Base-by-base conservation (phyloP, 1,140 invertebrate species). In the Halictus rubicundus region DNA sequence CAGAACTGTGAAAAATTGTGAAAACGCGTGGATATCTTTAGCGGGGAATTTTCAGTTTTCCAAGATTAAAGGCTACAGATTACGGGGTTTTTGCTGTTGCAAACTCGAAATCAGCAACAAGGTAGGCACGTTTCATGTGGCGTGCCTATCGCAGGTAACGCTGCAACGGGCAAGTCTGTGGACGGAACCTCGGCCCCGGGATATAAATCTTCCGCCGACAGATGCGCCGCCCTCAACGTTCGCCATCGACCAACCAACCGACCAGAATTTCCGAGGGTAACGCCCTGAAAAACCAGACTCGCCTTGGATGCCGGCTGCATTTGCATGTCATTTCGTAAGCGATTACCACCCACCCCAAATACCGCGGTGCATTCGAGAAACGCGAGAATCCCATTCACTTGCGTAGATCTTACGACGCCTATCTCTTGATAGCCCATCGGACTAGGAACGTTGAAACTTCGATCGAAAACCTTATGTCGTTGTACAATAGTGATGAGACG, bases 181-280 rank as follows among this genome's bases (percentile, higher is more conserved):
- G 85, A 82, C 74, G 72, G 81, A 87, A 88, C 86, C 78, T 82
- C 78, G 84, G 84, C 82, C 78, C 85, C 83, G 73, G 88, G 81
- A 90, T 90, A 91, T 91, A 91, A 91, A 91, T 91, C 90, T 91
- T 88, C 70, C 73, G 89, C 84, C 79, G 90, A 91, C 90, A 89
- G 89, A 91, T 88, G 90, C 90, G 85, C 90, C 90, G 90, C 90
- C 90, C 88, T 90, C 88, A 72, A 86, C 78, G 81, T 80, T 85
- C 80, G 79, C 82, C 86, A 81, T 88, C 88, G 82, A 90, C 90
- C 90, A 91, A 91, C 90, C 90, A 89, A 88, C 84, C 83, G 78
- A 88, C 81, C 83, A 86, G 88, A 91, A 88, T 88, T 87, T 88
- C 84, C 70, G 52, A 86, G 87, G 87, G 90, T 88, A 84, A 91